Conservation (phyloP, 2,113 vertebrate genomes). For the Cynopterus brachyotis region DNA sequence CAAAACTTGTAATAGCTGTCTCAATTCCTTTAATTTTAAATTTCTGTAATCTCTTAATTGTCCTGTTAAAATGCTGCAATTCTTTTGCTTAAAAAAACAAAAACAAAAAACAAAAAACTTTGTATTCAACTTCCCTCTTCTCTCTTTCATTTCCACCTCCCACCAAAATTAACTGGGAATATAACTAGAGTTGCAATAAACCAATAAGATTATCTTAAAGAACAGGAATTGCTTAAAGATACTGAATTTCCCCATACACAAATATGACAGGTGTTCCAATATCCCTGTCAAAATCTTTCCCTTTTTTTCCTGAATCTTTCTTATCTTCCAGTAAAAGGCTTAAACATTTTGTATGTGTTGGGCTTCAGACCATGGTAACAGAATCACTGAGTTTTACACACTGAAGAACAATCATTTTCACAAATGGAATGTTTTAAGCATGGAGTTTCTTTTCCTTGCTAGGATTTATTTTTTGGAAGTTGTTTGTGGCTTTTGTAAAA, state of each 20-base stretch:
- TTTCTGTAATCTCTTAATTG: background rate
- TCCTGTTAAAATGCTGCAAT: background rate
- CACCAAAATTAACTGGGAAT: background rate
- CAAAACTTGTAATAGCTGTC: background rate
- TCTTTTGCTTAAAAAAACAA: background rate
- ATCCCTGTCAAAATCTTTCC: background rate
- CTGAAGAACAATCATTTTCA: background rate
- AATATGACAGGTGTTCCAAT: background rate
- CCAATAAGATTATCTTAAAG: background rate
- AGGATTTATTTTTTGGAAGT: background rate
- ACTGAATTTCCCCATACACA: background rate
- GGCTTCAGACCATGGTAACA: background rate
- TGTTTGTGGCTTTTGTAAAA: background rate
- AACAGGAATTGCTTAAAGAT: background rate
- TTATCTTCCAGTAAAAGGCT: background rate
- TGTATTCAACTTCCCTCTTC: background rate
- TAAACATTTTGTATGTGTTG: background rate
- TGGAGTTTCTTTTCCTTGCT: background rate
- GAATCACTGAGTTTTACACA: background rate
- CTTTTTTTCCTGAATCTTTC: background rate
- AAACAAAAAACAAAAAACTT: background rate
- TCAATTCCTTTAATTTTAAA: background rate
- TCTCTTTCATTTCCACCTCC: accelerated
- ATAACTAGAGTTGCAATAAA: background rate
- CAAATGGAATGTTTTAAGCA: background rate